Conservation (phyloP, 2,888 invertebrate species). For the Stenchaetothrips biformis region DNA sequence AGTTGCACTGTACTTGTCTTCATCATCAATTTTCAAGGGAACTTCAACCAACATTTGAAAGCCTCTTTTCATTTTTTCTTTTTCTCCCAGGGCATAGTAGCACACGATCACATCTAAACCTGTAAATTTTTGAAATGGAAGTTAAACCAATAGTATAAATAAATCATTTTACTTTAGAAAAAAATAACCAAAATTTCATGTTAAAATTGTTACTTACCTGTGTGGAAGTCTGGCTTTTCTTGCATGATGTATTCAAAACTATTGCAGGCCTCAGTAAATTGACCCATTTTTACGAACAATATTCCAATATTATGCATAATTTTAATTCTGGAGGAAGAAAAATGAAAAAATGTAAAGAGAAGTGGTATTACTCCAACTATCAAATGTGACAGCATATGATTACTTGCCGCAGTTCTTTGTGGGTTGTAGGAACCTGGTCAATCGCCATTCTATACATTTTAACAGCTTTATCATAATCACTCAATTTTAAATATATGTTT, state of each 20-base stretch:
- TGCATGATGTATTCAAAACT: conserved; percentile 98
- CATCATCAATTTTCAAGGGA: conserved; percentile 75
- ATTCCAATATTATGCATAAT: conserved; percentile 98
- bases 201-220: too few relatives aligned
- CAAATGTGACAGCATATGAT: conserved; percentile 41
- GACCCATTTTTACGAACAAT: conserved; percentile 90
- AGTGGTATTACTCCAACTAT: background rate
- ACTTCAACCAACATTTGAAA: conserved; percentile 87
- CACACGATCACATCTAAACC: conserved; percentile 87
- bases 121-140: conserved; percentile 40
- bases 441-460: conserved; percentile 98
- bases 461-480: conserved; percentile 87
- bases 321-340: conserved; percentile 62
- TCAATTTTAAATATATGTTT: conserved; percentile 93
- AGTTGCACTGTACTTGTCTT: conserved; percentile 60
- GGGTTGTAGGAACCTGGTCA: conserved; percentile 90
- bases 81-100: conserved; percentile 83
- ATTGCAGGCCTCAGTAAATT: conserved; percentile 91
- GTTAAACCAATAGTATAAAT: background rate
- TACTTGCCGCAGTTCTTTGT: conserved; percentile 74
- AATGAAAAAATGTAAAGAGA: conserved; percentile 31
- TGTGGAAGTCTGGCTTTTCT: conserved; percentile 84
- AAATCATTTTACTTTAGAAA: background rate
- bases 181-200: conserved; percentile 29
- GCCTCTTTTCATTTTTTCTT: conserved; percentile 87